Evolutionary conservation across 2,113 vertebrate genomes (phyloP), one percentile per base, ranked within the genome.

Genomic region (Colossoma macropomum): DNA sequence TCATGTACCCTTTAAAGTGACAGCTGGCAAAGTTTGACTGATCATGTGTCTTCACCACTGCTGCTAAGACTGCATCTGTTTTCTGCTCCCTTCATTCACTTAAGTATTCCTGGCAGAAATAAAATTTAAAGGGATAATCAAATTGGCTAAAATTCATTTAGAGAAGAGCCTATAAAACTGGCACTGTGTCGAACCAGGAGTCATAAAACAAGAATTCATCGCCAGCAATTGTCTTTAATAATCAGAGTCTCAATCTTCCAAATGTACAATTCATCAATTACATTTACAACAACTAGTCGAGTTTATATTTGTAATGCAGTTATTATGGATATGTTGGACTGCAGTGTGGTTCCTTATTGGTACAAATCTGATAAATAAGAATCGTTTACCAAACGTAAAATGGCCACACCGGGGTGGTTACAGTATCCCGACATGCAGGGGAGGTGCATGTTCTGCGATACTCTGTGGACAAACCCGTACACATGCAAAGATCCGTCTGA

Each of bases 231-330:
- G 86, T 92, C 89, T 88, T 94, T 88, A 92, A 92, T 95, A 86
- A 91, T 93, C 88, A 91, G 83, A 87, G 79, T 91, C 91, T 92
- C 92, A 92, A 85, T 93, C 91, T 88, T 91, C 89, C 92, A 93
- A 94, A 95, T 94, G 90, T 94, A 95, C 94, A 94, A 91, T 89
- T 92, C 88, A 90, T 83, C 82, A 88, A 86, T 88, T 89, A 95
- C 94, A 95, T 95, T 92, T 93, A 94, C 93, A 93, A 93, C 94
- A 93, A 91, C 92, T 90, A 93, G 84, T 89, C 87, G 90, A 45
- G 87, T 92, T 90, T 92, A 93, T 91, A 93, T 90, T 92, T 88
- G 91, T 88, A 87, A 92, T 84, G 90, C 84, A 87, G 88, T 93
- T 90, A 92, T 92, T 79, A 91, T 92, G 91, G 89, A 89, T 90